phyloP scores from a whole-genome alignment of 2,113 vertebrate genomes.

The Oncorhynchus gorbuscha region DNA sequence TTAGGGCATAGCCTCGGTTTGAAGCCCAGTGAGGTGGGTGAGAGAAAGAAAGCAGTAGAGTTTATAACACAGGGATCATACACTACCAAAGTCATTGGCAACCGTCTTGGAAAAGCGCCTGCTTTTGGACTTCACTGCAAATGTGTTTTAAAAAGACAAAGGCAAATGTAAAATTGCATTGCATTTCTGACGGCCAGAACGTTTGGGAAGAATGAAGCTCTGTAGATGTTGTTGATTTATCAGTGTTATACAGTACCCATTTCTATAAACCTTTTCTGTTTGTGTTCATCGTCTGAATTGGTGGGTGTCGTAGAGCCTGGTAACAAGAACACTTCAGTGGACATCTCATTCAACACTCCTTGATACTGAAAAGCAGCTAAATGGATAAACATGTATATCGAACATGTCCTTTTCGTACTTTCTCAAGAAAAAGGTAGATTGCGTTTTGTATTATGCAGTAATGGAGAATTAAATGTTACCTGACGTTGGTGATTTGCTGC shows the following conservation, averaged over 20 bases:
- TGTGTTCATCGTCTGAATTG: constrained; percentile 94
- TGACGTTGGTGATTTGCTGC: constrained; percentile 92
- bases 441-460: neutral
- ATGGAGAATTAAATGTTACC: constrained; percentile 73
- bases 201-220: neutral
- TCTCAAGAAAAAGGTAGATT: constrained; percentile 55
- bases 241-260: constrained; percentile 89
- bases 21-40: constrained; percentile 49
- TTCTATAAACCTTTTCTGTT: constrained; percentile 92
- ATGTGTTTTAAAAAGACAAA: constrained; percentile 72
- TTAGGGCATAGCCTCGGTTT: constrained; percentile 57
- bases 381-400: constrained; percentile 30
- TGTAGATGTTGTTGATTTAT: constrained; percentile 7
- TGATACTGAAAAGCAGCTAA: neutral
- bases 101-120: constrained; percentile 97
- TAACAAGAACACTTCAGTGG: constrained; percentile 33
- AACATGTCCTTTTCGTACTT: constrained; percentile 55
- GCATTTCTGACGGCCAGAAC: too few relatives aligned
- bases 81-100: constrained; percentile 81
- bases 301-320: constrained; percentile 87
- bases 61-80: constrained; percentile 51
- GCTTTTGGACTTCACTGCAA: constrained; percentile 97
- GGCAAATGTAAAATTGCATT: constrained; percentile 52
- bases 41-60: constrained; percentile 40
- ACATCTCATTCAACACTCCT: neutral